Base-by-base conservation (phyloP, 2,888 invertebrate genomes). In the Macrosoma leucophasiata region DNA sequence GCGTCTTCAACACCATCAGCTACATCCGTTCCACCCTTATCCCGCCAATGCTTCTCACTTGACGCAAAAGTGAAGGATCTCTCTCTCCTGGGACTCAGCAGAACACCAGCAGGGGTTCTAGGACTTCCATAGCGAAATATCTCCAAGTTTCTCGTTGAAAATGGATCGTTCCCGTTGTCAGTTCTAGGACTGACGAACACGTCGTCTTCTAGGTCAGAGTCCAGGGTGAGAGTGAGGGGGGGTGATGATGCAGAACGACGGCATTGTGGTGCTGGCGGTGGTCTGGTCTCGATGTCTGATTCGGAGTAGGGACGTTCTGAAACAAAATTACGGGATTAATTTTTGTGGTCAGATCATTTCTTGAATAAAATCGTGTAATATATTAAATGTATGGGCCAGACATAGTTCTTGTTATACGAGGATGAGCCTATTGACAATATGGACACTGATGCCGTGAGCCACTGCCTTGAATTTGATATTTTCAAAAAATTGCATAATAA, bases 261-360 rank as follows among this genome's bases (percentile, higher is more conserved):
- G 44, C 67, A 66, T 1, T 62, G 60, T 1, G 53, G 52, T 10
- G 63, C 61, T 2, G 62, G 54, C 0, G 61, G 42, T 11, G 63
- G 66, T 10, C 70, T 60, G n/a, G n/a, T n/a, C 13, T 65, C 62
- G 37, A 74, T 49, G 42, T 81, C 81, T 0, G 81, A 81, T 36
- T 84, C 82, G 18, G 82, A 84, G 53, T 67, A 79, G 0, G 82
- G 81, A 7, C 82, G 82, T 33, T 84, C 82, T 84, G 74, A 35
- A 23, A 55, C 38, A 38, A 58, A 55, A 48, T n/a, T n/a, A n/a
- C n/a, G n/a, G n/a, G n/a, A n/a, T n/a, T n/a, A n/a, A n/a, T n/a
- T n/a, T n/a, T n/a, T n/a, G n/a, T n/a, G n/a, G n/a, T n/a, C n/a
- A n/a, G n/a, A n/a, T n/a, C n/a, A n/a, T n/a, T n/a, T n/a, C n/a